Evolutionary conservation across 2,113 vertebrate genomes (phyloP).

Genomic region (Phycodurus eques): DNA sequence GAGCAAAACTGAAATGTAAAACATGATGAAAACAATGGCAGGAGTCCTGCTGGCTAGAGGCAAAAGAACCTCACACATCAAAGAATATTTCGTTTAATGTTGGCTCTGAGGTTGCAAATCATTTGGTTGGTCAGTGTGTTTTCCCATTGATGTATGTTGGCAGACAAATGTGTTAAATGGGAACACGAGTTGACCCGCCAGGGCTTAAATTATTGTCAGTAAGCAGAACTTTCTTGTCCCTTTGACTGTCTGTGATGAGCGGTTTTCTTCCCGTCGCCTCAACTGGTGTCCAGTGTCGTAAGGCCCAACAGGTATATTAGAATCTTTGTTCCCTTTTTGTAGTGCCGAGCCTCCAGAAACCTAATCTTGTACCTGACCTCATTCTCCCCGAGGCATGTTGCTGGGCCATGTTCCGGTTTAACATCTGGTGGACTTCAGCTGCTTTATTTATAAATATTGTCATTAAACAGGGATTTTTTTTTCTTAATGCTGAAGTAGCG

Average conservation of each 20-base stretch:
- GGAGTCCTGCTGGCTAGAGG: constrained; percentile 38
- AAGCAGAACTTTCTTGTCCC: constrained; percentile 35
- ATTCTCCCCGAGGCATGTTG: constrained; percentile 66
- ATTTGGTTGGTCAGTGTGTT: constrained; percentile 38
- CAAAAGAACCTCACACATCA: constrained; percentile 23
- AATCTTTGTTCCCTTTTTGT: constrained; percentile 71
- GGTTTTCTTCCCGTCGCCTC: constrained; percentile 60
- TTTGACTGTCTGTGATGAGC: constrained; percentile 54
- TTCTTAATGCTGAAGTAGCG: too few relatives aligned
- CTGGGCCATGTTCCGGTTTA: constrained; percentile 49
- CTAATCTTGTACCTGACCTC: constrained; percentile 76
- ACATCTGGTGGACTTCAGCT: constrained; percentile 73
- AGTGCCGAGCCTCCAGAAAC: constrained; percentile 72
- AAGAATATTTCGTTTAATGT: constrained; percentile 45
- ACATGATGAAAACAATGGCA: constrained; percentile 37
- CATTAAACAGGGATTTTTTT: constrained; percentile 20
- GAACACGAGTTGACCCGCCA: constrained; percentile 35
- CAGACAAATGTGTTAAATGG: constrained; percentile 37
- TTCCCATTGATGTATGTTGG: constrained; percentile 32
- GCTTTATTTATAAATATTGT: constrained; percentile 63
- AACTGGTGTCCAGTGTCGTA: constrained; percentile 67
- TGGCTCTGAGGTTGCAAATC: constrained; percentile 43
- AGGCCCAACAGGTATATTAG: constrained; percentile 71
- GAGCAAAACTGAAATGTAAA: constrained; percentile 46
- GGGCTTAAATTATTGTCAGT: constrained; percentile 37